phyloP scores from a whole-genome alignment of 2,113 vertebrate species.

The Ceratotherium simum region DNA sequence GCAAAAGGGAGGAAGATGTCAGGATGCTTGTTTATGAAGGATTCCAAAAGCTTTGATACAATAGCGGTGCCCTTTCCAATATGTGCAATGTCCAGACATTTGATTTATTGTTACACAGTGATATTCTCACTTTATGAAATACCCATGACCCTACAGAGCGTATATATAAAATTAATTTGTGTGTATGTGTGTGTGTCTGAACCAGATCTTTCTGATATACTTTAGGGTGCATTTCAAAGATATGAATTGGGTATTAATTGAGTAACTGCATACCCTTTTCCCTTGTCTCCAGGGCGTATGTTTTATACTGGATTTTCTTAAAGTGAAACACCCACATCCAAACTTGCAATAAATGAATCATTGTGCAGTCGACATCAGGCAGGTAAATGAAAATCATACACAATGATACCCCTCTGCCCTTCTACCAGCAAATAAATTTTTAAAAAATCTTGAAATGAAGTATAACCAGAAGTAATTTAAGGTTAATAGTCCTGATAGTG shows the following conservation, averaged over 20 bases:
- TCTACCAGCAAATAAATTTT: neutral
- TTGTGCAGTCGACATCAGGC: neutral
- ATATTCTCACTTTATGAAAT: slow-evolving; percentile 1
- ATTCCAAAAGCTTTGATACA: neutral
- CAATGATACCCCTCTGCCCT: neutral
- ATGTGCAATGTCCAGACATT: neutral
- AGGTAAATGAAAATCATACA: neutral
- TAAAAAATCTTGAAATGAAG: slow-evolving; percentile 38
- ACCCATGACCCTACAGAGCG: neutral
- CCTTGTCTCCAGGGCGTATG: neutral
- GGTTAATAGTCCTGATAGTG: neutral
- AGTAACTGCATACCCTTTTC: neutral
- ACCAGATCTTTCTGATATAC: neutral
- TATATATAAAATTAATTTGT: neutral
- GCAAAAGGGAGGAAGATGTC: slow-evolving; percentile 75
- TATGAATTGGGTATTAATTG: neutral
- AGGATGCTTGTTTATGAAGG: slow-evolving; percentile 45
- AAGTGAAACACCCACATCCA: neutral
- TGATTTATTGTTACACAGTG: neutral
- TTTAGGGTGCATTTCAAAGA: neutral
- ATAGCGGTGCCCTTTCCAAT: neutral
- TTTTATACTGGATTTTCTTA: neutral
- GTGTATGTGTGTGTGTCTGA: neutral
- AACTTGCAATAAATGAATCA: neutral
- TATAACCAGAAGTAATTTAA: slow-evolving; percentile 15